Evolutionary conservation across 2,113 vertebrate species (phyloP).

Genomic region (Artemisiospiza belli): DNA sequence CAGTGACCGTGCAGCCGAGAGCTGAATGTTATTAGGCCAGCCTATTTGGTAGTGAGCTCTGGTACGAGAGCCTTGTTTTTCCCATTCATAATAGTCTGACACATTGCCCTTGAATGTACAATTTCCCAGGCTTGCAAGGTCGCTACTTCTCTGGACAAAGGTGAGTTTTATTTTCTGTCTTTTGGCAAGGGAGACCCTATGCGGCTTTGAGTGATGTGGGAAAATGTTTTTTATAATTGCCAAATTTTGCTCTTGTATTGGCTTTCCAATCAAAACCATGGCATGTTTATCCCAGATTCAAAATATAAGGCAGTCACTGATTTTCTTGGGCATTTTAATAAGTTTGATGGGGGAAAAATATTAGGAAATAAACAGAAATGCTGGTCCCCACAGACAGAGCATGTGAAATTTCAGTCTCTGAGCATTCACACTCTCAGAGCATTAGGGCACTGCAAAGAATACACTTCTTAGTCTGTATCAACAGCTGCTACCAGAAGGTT

Average conservation of each 20-base stretch:
- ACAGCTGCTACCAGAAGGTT: background rate
- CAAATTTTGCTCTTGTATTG: background rate
- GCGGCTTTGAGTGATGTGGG: background rate
- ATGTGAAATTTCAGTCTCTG: background rate
- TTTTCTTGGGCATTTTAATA: background rate
- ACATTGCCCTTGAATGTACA: background rate
- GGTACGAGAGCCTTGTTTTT: background rate
- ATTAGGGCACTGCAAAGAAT: background rate
- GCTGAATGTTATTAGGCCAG: background rate
- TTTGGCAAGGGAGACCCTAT: background rate
- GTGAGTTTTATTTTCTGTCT: conserved; percentile 8
- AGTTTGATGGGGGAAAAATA: background rate
- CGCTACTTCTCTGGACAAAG: background rate
- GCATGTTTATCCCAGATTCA: background rate
- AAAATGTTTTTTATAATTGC: background rate
- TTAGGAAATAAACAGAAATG: background rate
- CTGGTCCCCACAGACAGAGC: background rate
- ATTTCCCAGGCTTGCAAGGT: background rate
- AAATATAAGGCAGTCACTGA: background rate
- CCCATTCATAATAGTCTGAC: background rate
- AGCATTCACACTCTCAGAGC: background rate
- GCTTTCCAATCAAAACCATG: background rate
- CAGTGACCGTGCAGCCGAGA: background rate
- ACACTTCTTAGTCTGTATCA: background rate
- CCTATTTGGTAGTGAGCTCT: background rate